Evolutionary conservation across 92 coral and sea anemone species (phyloP).

Genomic region (Epizoanthus stellaris): DNA sequence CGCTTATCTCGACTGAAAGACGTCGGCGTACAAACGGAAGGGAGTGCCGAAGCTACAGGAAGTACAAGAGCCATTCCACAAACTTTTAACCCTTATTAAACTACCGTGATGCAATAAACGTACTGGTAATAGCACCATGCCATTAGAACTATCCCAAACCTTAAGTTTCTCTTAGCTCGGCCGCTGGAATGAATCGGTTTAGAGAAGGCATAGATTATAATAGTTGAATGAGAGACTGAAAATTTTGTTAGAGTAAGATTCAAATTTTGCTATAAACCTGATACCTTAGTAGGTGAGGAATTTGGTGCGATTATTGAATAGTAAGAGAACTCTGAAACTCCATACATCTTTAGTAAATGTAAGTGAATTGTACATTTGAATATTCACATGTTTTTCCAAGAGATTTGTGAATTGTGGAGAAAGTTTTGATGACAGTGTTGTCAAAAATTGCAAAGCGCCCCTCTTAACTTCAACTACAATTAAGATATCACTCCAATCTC

Average conservation of each 20-base stretch:
- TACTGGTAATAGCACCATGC: not conserved
- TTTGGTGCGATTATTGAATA: no score
- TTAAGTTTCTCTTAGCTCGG: no score
- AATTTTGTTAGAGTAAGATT: no score
- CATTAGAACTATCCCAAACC: no score
- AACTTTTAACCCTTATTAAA: conserved; percentile 32
- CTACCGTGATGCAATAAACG: not conserved
- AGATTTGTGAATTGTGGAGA: not conserved
- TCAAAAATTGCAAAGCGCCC: not conserved
- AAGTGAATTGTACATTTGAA: not conserved
- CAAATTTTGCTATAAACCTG: no score
- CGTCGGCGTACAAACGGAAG: conserved; percentile 35
- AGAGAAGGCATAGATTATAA: not conserved
- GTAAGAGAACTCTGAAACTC: not conserved
- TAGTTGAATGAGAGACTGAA: no score
- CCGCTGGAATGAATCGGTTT: not conserved
- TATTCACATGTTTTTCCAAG: not conserved
- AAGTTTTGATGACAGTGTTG: not conserved
- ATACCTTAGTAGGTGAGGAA: no score
- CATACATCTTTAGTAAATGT: not conserved
- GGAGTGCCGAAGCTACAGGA: conserved; percentile 26
- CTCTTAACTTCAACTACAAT: not conserved
- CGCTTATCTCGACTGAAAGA: conserved; percentile 29
- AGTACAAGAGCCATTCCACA: conserved; percentile 9
- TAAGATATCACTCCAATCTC: not conserved